Percentiles rank a stretch among this genome's conserved stretches.
Conservation (phyloP, 2,888 invertebrate genomes). For the Dynastes maya region DNA sequence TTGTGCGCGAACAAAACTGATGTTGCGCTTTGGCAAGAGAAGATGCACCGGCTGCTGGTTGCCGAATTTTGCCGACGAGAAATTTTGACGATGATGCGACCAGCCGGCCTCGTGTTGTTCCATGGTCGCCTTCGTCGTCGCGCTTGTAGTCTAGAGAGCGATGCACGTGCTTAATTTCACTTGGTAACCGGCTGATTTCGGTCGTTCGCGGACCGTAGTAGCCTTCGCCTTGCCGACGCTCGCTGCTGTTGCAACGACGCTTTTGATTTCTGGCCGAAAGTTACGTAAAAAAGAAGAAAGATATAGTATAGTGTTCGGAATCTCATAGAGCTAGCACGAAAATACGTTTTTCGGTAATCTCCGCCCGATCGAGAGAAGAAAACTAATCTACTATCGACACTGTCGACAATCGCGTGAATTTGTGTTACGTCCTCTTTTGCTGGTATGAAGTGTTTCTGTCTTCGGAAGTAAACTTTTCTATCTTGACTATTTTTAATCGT, state of each 20-base stretch:
- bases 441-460: background rate
- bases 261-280: slow-evolving; percentile 20
- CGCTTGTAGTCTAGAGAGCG: slow-evolving; percentile 7
- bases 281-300: slow-evolving; percentile 35
- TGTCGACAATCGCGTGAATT: too few species aligned
- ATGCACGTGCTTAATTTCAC: slow-evolving; percentile 61
- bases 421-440: too few species aligned
- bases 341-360: background rate
- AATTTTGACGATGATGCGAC: slow-evolving; percentile 39
- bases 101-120: slow-evolving; percentile 17
- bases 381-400: too few species aligned
- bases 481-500: background rate
- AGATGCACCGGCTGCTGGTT: slow-evolving; percentile 9
- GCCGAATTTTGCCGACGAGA: slow-evolving; percentile 49
- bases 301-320: background rate
- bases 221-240: slow-evolving; percentile 49
- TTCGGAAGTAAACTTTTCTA: background rate
- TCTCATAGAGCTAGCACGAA: background rate
- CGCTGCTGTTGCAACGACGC: slow-evolving; percentile 21
- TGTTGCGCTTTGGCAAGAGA: too few species aligned
- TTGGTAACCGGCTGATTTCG: slow-evolving; percentile 58
- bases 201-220: slow-evolving; percentile 49
- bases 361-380: background rate
- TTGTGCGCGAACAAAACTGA: background rate
- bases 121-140: slow-evolving; percentile 27